phyloP scores from a whole-genome alignment of 2,113 vertebrate genomes.

The Callaeas wilsoni region DNA sequence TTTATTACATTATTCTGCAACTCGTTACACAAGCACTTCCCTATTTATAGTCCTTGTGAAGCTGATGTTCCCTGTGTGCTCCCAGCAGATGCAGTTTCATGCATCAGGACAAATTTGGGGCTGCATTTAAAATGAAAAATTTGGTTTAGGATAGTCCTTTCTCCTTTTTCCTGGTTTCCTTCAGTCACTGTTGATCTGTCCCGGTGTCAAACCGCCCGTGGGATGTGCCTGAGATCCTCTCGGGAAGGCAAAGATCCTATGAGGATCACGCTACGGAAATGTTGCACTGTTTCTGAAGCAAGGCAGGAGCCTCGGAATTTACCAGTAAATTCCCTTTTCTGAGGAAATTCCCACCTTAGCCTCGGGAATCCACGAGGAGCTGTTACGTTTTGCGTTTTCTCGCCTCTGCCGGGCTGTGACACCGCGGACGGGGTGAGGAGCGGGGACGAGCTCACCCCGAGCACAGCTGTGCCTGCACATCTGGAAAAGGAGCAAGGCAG shows the following conservation, averaged over 20 bases:
- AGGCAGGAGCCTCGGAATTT: neutral
- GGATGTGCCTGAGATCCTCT: neutral
- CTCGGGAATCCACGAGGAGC: neutral
- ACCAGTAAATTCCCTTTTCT: neutral
- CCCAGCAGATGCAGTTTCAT: neutral
- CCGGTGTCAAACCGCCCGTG: neutral
- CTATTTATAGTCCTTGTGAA: neutral
- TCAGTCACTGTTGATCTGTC: neutral
- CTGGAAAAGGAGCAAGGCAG: neutral
- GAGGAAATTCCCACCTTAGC: neutral
- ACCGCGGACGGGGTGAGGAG: neutral
- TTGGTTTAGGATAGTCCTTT: neutral
- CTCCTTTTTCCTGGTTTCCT: neutral
- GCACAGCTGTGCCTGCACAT: neutral
- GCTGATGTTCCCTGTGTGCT: neutral
- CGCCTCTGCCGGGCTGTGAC: neutral
- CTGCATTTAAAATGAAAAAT: neutral
- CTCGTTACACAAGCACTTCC: neutral
- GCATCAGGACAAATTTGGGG: neutral
- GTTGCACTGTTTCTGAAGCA: neutral
- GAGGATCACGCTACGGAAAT: neutral
- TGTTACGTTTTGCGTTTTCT: neutral
- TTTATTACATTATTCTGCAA: neutral
- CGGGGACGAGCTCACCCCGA: neutral
- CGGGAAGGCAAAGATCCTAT: neutral